phyloP scores from a whole-genome alignment of 1,140 invertebrate genomes.

The Hyles euphorbiae region DNA sequence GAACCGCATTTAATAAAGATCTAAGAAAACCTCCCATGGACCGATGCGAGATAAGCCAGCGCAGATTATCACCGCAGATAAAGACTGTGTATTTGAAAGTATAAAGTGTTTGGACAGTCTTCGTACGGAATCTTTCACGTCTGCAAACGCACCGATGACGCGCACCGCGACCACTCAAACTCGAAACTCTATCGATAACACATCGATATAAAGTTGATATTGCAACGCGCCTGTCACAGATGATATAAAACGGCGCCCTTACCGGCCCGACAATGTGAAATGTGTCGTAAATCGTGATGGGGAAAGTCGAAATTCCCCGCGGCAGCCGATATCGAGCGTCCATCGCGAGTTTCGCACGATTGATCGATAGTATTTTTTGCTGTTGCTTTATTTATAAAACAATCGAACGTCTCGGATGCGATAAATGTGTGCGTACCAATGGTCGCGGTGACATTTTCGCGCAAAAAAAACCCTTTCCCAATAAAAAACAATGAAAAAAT shows the following conservation, averaged over 20 bases:
- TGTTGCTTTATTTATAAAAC: conserved; percentile 71
- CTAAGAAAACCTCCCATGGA: conserved; percentile 58
- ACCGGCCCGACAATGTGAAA: conserved; percentile 36
- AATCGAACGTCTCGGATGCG: conserved; percentile 64
- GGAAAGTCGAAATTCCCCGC: conserved; percentile 35
- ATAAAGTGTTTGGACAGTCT: conserved; percentile 72
- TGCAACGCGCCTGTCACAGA: conserved; percentile 6
- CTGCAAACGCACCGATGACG: conserved; percentile 61
- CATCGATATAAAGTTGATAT: conserved; percentile 28
- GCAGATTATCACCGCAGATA: conserved; percentile 72
- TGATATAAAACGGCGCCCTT: conserved; percentile 19
- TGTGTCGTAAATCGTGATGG: conserved; percentile 36
- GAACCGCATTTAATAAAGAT: conserved; percentile 69
- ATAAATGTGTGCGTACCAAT: conserved; percentile 67
- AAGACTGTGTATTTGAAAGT: conserved; percentile 66
- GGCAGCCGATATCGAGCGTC: conserved; percentile 36
- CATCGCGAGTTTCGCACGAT: conserved; percentile 71
- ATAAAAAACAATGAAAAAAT: conserved; percentile 3
- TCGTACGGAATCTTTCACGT: conserved; percentile 71
- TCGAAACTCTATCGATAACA: conserved; percentile 18
- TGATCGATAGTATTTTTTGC: conserved; percentile 75
- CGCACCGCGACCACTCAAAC: conserved; percentile 24
- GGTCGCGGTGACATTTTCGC: conserved; percentile 32
- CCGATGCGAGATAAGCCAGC: conserved; percentile 59
- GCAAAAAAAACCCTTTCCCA: conserved; percentile 32